These are phyloP conservation scores for Brachionus rotundiformis DNA, from an alignment of 1,140 invertebrate genomes.

Conservation along the genomic window DNA sequence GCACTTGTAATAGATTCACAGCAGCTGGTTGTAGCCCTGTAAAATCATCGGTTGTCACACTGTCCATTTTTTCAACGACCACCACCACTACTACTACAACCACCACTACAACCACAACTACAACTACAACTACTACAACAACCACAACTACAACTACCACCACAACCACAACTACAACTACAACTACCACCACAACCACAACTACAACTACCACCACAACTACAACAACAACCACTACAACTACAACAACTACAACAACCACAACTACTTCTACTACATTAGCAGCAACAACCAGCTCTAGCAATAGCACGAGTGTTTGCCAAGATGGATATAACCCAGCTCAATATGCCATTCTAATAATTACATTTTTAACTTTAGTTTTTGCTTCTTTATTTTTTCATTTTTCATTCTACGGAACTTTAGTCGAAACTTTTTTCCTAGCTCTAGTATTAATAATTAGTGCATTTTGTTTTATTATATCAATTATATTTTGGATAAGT, in stretches of 20 bases:
- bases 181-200: not conserved
- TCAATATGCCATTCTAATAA: slow-evolving; percentile 39
- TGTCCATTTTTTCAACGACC: not conserved
- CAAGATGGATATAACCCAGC: slow-evolving; percentile 19
- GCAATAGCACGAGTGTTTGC: not conserved
- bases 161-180: not conserved
- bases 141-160: slow-evolving; percentile 40
- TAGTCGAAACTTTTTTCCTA: slow-evolving; percentile 48
- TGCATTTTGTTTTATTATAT: slow-evolving; percentile 36
- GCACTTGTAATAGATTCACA: not conserved
- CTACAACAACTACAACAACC: slow-evolving; percentile 22
- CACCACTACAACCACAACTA: not conserved
- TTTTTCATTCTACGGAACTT: slow-evolving; percentile 35
- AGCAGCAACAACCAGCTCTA: not conserved
- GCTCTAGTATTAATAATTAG: slow-evolving; percentile 25
- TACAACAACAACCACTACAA: not conserved
- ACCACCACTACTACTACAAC: not conserved
- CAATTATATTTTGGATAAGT: slow-evolving; percentile 46
- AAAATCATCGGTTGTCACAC: not conserved
- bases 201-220: slow-evolving; percentile 5
- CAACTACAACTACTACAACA: slow-evolving; percentile 35
- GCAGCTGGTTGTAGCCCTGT: not conserved
- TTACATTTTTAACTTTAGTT: slow-evolving; percentile 24
- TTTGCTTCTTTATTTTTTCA: slow-evolving; percentile 43
- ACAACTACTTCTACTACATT: not conserved